These are phyloP conservation scores for Conger conger DNA, from an alignment of 2,113 vertebrate species.

Conservation along the genomic window DNA sequence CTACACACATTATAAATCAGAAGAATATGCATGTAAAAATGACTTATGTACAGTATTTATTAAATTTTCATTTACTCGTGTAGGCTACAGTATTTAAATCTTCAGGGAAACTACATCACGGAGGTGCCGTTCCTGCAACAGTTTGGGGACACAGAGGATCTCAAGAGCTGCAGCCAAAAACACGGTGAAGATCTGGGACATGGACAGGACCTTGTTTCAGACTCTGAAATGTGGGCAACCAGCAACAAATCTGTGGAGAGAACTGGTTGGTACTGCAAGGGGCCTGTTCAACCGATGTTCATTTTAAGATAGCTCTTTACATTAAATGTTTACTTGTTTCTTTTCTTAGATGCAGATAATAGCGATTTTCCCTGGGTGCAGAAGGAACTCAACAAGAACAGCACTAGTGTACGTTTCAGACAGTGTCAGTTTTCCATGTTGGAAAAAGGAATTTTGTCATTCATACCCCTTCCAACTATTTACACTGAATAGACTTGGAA, in stretches of 20 bases:
- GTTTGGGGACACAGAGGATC: conserved; percentile 25
- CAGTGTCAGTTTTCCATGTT: background rate
- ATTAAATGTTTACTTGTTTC: background rate
- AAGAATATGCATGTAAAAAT: too few relatives aligned
- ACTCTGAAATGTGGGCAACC: background rate
- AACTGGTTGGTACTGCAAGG: conserved; percentile 19
- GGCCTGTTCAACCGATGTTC: background rate
- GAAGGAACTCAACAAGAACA: background rate
- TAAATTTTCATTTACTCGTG: conserved; percentile 3
- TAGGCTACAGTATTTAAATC: conserved; percentile 78
- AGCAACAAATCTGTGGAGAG: background rate
- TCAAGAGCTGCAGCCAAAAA: conserved; percentile 16
- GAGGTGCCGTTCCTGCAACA: conserved; percentile 73
- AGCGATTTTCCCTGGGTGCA: background rate
- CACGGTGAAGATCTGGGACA: background rate
- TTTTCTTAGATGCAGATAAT: conserved; percentile 12
- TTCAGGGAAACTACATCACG: conserved; percentile 75
- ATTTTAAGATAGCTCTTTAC: background rate
- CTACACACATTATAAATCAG: too few relatives aligned
- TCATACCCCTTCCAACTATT: background rate
- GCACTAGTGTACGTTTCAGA: background rate
- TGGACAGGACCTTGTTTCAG: background rate
- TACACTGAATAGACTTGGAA: background rate
- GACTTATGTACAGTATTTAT: background rate
- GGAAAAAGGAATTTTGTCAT: background rate